Percentiles rank a stretch among this genome's conserved stretches.
phyloP scores from a whole-genome alignment of 35 echinoderm and acorn worm species.

The Ophioderma brevispina region DNA sequence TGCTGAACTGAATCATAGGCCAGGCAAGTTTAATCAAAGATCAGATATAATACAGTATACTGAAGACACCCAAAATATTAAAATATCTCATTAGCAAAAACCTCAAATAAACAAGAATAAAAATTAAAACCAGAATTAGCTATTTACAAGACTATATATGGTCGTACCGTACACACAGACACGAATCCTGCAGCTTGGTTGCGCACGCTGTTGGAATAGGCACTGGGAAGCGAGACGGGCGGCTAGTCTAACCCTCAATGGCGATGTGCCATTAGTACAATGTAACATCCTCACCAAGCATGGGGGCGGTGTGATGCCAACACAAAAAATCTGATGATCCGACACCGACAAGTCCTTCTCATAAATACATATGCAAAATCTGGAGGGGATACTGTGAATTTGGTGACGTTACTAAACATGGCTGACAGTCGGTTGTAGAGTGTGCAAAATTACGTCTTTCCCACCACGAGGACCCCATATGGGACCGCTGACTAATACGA shows the following conservation, averaged over 20 bases:
- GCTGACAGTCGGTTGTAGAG: too few species aligned
- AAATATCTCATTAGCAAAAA: too few species aligned
- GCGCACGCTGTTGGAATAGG: not conserved
- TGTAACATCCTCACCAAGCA: not conserved
- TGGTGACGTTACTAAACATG: too few species aligned
- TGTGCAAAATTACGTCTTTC: too few species aligned
- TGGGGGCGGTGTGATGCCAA: not conserved
- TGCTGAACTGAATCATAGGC: too few species aligned
- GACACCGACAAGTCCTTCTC: not conserved
- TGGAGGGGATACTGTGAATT: too few species aligned
- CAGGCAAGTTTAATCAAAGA: too few species aligned
- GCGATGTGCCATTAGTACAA: not conserved
- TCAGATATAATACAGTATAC: too few species aligned
- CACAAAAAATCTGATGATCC: not conserved
- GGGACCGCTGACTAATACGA: not conserved
- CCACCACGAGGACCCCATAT: not conserved
- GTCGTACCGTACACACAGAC: constrained; percentile 3
- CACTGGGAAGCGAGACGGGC: not conserved
- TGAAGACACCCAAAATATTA: too few species aligned
- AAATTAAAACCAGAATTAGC: not conserved
- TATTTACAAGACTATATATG: too few species aligned
- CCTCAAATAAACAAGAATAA: too few species aligned
- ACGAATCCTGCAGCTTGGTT: not conserved
- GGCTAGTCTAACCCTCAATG: not conserved
- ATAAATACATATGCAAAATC: too few species aligned